Evolutionary conservation across 2,113 vertebrate species (phyloP), one percentile per base, ranked within the genome.

Genomic region (Nanorana parkeri): DNA sequence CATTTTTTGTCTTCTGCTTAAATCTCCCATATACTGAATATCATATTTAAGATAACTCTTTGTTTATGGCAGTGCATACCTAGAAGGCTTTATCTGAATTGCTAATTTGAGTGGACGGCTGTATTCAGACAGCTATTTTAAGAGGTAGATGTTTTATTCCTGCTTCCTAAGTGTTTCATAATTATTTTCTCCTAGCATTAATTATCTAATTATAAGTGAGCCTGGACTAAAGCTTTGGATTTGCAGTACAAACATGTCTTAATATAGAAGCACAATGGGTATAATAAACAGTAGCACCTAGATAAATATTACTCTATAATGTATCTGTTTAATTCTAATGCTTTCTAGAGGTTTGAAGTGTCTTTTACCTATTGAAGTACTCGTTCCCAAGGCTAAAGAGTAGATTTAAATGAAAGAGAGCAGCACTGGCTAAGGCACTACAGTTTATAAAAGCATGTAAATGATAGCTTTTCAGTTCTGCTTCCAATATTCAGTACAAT

Each of bases 131-230:
- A 55, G 28, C 17, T 60, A 41, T 47, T 79, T 68, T 69, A 4
- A 69, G 55, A 80, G 47, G 41, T 51, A 11, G 66, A 36, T 41
- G 41, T 15, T 79, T 58, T 36, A 52, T 72, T 56, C 52, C n/a
- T 6, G 26, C 19, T 28, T 28, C n/a, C 81, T 77, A 58, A 84
- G 60, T 77, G 71, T 80, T 67, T 81, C 56, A 52, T 26, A 47
- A 83, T n/a, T 10, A 69, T 23, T 78, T 80, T 68, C 3, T 0
- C 13, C 17, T 66, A 23, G 19, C 56, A 81, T 83, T 88, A 73
- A 77, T 79, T 74, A 29, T 29, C 5, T 41, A 77, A 85, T 78
- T 84, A 83, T 84, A 85, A 86, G 19, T 81, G 0, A 54, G 67
- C 54, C 76, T 21, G 24, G 79, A 20, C 26, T 3, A 73, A 67